Conservation (phyloP, 2,113 vertebrate species). For the Zosterops pallidus region DNA sequence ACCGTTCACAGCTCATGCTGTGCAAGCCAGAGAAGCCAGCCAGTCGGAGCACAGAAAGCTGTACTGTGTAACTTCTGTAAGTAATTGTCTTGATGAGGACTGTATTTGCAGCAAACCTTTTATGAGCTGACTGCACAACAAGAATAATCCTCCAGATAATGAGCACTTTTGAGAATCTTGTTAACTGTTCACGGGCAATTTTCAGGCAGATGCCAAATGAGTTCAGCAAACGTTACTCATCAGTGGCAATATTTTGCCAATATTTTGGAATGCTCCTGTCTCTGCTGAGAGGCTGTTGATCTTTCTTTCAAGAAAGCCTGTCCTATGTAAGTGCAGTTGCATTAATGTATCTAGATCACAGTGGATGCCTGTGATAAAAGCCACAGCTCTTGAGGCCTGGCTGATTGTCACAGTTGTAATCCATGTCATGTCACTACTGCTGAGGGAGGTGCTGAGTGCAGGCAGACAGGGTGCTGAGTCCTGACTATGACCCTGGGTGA, state of each 20-base stretch:
- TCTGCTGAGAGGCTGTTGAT: not conserved
- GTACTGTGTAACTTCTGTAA: not conserved
- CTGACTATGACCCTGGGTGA: not conserved
- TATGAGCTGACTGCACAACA: not conserved
- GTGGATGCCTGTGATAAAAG: not conserved
- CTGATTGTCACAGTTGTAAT: not conserved
- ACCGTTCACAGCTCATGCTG: not conserved
- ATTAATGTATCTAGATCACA: not conserved
- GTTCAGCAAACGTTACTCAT: not conserved
- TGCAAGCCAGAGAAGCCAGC: not conserved
- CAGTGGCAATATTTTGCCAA: not conserved
- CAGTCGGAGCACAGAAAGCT: not conserved
- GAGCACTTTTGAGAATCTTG: not conserved
- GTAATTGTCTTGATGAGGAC: not conserved
- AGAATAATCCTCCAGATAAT: conserved; percentile 15
- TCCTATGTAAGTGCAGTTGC: not conserved
- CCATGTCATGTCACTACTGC: fast-evolving
- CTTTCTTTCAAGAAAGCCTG: not conserved
- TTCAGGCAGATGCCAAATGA: not conserved
- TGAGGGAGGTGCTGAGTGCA: not conserved
- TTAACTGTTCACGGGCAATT: not conserved
- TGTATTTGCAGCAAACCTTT: not conserved
- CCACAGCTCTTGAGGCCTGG: not conserved
- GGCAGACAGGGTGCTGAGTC: not conserved
- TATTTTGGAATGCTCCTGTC: not conserved